These are phyloP conservation scores for Esperia sulphurella DNA, from an alignment of 2,888 invertebrate genomes.

Conservation along the genomic window DNA sequence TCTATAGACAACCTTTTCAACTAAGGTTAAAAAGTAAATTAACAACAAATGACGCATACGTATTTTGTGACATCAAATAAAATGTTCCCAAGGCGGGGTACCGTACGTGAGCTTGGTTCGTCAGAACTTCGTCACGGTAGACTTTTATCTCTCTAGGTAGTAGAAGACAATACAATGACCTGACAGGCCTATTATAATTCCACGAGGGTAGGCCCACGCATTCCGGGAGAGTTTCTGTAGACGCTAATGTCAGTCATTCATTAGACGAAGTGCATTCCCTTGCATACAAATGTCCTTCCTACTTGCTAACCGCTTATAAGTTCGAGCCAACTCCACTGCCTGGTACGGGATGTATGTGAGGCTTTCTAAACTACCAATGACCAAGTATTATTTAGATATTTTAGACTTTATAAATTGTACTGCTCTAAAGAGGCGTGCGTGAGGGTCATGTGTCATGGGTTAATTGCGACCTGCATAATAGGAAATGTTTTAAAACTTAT, in stretches of 20 bases:
- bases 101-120: background rate
- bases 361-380: conserved; percentile 39
- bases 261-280: conserved; percentile 54
- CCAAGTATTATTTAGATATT: too few species aligned
- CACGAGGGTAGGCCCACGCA: conserved; percentile 36
- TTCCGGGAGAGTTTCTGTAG: conserved; percentile 37
- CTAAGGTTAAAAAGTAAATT: too few species aligned
- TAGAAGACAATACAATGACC: conserved; percentile 29
- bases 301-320: conserved; percentile 20
- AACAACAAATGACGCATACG: too few species aligned
- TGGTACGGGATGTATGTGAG: conserved; percentile 13
- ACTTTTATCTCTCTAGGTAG: conserved; percentile 15
- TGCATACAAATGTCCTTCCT: conserved; percentile 59
- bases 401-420: too few species aligned
- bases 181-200: conserved; percentile 39
- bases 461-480: too few species aligned
- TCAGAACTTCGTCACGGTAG: conserved; percentile 14
- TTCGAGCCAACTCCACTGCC: conserved; percentile 5
- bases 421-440: too few species aligned
- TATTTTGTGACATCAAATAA: too few species aligned
- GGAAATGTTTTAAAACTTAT: too few species aligned
- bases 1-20: too few species aligned
- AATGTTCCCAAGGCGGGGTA: too few species aligned
- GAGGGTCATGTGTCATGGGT: too few species aligned
- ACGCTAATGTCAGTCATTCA: conserved; percentile 54